A percentile compares a stretch with the other conserved stretches of the same genome.
These are phyloP conservation scores for Lordiphosa collinella DNA, from an alignment of 1,140 invertebrate genomes.

Conservation along the genomic window DNA sequence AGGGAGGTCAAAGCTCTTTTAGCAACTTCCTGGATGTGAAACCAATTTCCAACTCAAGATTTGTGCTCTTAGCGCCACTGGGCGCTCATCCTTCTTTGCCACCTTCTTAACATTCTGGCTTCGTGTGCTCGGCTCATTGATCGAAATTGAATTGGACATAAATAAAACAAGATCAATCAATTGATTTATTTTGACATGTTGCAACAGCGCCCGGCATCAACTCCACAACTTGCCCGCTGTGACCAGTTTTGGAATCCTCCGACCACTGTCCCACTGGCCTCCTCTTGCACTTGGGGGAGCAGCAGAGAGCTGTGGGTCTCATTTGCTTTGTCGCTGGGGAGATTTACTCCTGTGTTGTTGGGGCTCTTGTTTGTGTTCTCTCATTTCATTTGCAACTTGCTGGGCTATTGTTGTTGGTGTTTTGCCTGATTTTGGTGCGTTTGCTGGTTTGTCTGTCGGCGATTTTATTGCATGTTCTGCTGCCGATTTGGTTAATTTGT, in stretches of 20 bases:
- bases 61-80: no score
- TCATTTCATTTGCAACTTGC: no score
- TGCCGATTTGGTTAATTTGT: not conserved
- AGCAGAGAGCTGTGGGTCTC: conserved; percentile 40
- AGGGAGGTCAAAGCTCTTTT: conserved; percentile 51
- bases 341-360: conserved; percentile 25
- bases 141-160: conserved; percentile 80
- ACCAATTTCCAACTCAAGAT: conserved; percentile 6
- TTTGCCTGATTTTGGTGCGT: no score
- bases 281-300: conserved; percentile 16
- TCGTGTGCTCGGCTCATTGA: conserved; percentile 77
- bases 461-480: conserved; percentile 1
- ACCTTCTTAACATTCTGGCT: conserved; percentile 9
- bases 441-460: no score
- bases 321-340: conserved; percentile 71
- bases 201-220: conserved; percentile 50
- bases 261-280: conserved; percentile 49
- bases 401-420: no score
- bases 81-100: no score
- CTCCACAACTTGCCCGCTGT: conserved; percentile 17
- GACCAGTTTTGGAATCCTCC: conserved; percentile 41
- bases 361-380: no score
- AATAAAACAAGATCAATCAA: conserved; percentile 80
- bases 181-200: conserved; percentile 80
- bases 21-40: conserved; percentile 22